Evolutionary conservation across 2,797 vertebrate species (phyloP).

Genomic region (Poecilia gillii): DNA sequence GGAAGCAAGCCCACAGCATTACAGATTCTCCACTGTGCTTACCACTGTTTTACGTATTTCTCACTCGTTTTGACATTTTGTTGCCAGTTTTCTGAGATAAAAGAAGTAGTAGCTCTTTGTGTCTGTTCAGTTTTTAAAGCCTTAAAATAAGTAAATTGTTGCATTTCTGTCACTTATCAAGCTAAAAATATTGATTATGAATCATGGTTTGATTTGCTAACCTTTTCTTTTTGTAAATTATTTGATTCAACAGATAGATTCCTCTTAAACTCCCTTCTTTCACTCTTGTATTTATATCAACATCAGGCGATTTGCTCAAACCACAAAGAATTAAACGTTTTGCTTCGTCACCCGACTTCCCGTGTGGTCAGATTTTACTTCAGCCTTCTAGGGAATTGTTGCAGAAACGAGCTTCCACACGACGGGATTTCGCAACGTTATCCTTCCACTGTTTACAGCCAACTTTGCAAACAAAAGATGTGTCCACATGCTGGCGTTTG

Average conservation of each 20-base stretch:
- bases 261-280: background rate
- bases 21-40: background rate
- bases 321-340: slow-evolving; percentile 32
- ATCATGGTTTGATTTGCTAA: background rate
- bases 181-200: background rate
- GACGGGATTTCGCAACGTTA: slow-evolving; percentile 60
- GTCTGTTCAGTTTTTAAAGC: background rate
- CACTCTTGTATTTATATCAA: slow-evolving; percentile 10
- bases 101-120: background rate
- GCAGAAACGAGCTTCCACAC: slow-evolving; percentile 48
- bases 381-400: slow-evolving; percentile 42
- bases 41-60: background rate
- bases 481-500: slow-evolving; percentile 18
- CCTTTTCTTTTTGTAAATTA: background rate
- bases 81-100: background rate
- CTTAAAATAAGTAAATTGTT: background rate
- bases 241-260: background rate
- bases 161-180: background rate
- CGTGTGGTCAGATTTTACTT: slow-evolving; percentile 44
- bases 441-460: slow-evolving; percentile 49
- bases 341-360: slow-evolving; percentile 34
- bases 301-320: slow-evolving; percentile 19
- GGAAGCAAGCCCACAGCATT: background rate
- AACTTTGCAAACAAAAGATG: slow-evolving; percentile 37
- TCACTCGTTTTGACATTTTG: background rate